A percentile compares a stretch with the other conserved stretches of the same genome.
These are phyloP conservation scores for Felis chaus DNA, from an alignment of 2,113 vertebrate genomes.

Conservation along the genomic window DNA sequence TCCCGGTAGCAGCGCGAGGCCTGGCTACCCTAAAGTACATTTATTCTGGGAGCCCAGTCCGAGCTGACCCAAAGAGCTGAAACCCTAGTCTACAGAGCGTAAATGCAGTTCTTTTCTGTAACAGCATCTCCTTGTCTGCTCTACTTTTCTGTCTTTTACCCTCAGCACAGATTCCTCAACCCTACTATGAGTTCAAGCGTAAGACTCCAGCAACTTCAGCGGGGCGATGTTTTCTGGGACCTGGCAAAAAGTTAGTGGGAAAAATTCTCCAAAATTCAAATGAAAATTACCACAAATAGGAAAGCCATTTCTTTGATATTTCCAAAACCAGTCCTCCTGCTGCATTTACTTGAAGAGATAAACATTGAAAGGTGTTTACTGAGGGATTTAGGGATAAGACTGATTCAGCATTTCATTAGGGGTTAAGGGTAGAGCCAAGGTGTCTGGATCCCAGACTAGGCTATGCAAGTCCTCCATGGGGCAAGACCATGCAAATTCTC, in stretches of 20 bases:
- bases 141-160: not conserved
- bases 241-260: not conserved
- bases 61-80: not conserved
- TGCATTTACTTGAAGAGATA: not conserved
- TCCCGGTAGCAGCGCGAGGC: not conserved
- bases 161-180: not conserved
- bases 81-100: not conserved
- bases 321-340: not conserved
- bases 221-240: not conserved
- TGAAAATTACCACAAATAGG: not conserved
- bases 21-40: not conserved
- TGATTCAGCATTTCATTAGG: not conserved
- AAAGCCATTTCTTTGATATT: not conserved
- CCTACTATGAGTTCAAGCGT: not conserved
- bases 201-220: not conserved
- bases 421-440: not conserved
- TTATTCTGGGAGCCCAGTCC: slow-evolving; percentile 3
- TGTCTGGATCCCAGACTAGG: not conserved
- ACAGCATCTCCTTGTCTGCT: not conserved
- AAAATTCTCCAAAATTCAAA: not conserved
- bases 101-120: not conserved
- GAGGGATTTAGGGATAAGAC: not conserved
- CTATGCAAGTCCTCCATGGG: not conserved
- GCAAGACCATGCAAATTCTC: not conserved
- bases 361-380: not conserved